Evolutionary conservation across 2,797 vertebrate species (phyloP).

Genomic region (Cossypha caffra): DNA sequence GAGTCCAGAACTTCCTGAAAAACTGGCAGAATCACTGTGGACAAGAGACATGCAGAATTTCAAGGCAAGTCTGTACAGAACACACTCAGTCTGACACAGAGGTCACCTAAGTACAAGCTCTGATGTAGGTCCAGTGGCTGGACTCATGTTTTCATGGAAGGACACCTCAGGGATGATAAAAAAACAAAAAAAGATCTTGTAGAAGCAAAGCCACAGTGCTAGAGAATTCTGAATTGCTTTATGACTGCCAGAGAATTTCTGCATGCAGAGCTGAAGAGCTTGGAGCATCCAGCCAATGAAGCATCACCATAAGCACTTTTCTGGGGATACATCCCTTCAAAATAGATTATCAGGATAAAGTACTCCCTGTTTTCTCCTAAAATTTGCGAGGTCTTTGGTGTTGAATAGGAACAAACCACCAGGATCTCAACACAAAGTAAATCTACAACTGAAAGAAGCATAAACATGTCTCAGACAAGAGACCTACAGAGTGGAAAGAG

Average conservation of each 20-base stretch:
- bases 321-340: neutral
- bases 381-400: neutral
- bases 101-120: neutral
- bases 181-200: neutral
- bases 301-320: neutral
- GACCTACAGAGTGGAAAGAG: neutral
- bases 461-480: neutral
- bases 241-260: neutral
- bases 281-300: neutral
- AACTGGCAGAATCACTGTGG: constrained; percentile 7
- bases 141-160: neutral
- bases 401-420: neutral
- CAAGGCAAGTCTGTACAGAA: neutral
- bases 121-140: neutral
- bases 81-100: neutral
- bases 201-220: neutral
- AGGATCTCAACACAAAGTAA: neutral
- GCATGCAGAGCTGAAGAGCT: fast-evolving
- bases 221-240: neutral
- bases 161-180: neutral
- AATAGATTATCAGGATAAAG: neutral
- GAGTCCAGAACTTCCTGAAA: constrained; percentile 56
- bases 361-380: neutral
- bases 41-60: neutral
- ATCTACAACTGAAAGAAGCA: neutral